A percentile compares a stretch with the other conserved stretches of the same genome.
These are phyloP conservation scores for Albula goreensis DNA, from an alignment of 2,113 vertebrate genomes.

Conservation along the genomic window DNA sequence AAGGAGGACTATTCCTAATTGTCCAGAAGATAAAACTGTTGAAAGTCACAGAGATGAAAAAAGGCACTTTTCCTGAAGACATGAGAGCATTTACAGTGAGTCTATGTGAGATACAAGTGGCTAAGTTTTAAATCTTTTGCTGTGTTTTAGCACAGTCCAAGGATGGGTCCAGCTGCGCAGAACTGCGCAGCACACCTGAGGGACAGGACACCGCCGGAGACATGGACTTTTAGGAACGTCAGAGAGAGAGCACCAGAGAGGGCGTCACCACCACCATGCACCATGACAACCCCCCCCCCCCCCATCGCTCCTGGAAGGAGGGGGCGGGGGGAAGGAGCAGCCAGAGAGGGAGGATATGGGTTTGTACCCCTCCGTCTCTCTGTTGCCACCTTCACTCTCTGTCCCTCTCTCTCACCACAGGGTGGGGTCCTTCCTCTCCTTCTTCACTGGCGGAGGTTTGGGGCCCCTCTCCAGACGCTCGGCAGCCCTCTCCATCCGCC, in stretches of 20 bases:
- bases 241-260: neutral
- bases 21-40: neutral
- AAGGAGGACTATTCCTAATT: neutral
- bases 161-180: neutral
- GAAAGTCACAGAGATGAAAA: neutral
- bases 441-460: slow-evolving; percentile 59
- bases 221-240: neutral
- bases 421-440: slow-evolving; percentile 64
- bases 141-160: neutral
- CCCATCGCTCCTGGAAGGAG: neutral
- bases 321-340: neutral
- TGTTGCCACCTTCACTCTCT: slow-evolving; percentile 32
- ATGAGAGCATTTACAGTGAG: neutral
- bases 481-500: neutral
- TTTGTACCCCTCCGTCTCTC: slow-evolving; percentile 25
- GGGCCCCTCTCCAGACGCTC: slow-evolving; percentile 41
- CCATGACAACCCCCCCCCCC: neutral
- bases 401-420: slow-evolving; percentile 73
- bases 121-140: neutral
- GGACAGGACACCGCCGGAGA: neutral
- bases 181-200: neutral
- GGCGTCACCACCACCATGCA: neutral
- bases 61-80: neutral
- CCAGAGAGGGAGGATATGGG: slow-evolving; percentile 22
- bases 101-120: neutral